Evolutionary conservation across 2,888 invertebrate species (phyloP), one percentile per base, ranked within the genome.

Genomic region (Drosophila stalkeri): DNA sequence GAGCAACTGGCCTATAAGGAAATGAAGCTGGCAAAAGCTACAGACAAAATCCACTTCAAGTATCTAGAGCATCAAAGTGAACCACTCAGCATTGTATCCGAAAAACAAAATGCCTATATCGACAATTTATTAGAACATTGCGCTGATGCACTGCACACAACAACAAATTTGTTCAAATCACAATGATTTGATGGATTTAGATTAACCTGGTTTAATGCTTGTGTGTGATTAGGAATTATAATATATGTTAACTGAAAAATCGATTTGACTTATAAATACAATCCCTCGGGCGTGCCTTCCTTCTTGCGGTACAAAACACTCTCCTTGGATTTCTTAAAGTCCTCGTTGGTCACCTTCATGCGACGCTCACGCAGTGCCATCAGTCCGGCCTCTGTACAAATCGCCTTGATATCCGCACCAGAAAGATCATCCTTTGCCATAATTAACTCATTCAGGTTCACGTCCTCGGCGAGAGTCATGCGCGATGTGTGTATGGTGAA

Each of bases 361-460:
- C 99, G 96, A 63, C 99, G 95, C 93, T 99, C 99, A 76, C 99
- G 94, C 57, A 99, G 94, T 6, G 99, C 99, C 97, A 99, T 97
- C 64, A 99, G 94, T 76, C 99, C 99, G 64, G 99, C 99, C 94
- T 99, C 99, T 11, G 99, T 99, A 93, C 99, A 99, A 93, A 99
- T 99, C 18, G 99, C 99, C 94, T 98, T 98, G 82, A 98, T 98
- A 93, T 98, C 98, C 74, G 98, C 98, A 23, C 99, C 99, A 61
- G 99, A 99, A 18, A 99, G 95, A 94, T 99, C 99, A 94, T 99
- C 99, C 93, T 99, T 99, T 6, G 99, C 98, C 98, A 99, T 98
- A 77, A 99, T 99, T 60, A 99, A 95, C 93, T 99, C 99, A 71
- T 97, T 98, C 14, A 99, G 95, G 92, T 99, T 98, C 11, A 99